These are phyloP conservation scores for Pherbina coryleti DNA, from an alignment of 2,888 invertebrate species.

Conservation along the genomic window DNA sequence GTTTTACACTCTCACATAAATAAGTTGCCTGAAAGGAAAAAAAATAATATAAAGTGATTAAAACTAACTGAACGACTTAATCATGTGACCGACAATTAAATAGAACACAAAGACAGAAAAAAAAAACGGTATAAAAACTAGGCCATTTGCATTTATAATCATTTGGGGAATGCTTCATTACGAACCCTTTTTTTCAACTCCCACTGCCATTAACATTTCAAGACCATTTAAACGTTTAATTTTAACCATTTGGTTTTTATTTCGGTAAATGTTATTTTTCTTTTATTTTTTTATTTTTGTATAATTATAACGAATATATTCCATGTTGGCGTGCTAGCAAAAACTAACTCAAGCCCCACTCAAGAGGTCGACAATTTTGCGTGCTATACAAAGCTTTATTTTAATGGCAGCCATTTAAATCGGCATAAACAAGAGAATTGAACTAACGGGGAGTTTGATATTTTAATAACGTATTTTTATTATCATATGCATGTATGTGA, in stretches of 20 bases:
- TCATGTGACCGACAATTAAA: not conserved
- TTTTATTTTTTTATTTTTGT: too few species aligned
- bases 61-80: not conserved
- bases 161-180: not conserved
- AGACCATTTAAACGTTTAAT: conserved; percentile 8
- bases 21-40: not conserved
- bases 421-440: not conserved
- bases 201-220: not conserved
- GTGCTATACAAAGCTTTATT: not conserved
- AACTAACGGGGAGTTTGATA: too few species aligned
- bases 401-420: not conserved
- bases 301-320: not conserved
- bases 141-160: not conserved
- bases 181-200: not conserved
- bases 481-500: too few species aligned
- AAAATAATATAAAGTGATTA: not conserved
- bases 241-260: not conserved
- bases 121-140: not conserved
- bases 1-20: not conserved
- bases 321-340: not conserved
- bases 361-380: not conserved
- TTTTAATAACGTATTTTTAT: too few species aligned
- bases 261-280: too few species aligned
- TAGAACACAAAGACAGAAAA: not conserved
- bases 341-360: not conserved